Evolutionary conservation across 2,113 vertebrate species (phyloP), one percentile per base, ranked within the genome.

Genomic region (Neolamprologus sp.): DNA sequence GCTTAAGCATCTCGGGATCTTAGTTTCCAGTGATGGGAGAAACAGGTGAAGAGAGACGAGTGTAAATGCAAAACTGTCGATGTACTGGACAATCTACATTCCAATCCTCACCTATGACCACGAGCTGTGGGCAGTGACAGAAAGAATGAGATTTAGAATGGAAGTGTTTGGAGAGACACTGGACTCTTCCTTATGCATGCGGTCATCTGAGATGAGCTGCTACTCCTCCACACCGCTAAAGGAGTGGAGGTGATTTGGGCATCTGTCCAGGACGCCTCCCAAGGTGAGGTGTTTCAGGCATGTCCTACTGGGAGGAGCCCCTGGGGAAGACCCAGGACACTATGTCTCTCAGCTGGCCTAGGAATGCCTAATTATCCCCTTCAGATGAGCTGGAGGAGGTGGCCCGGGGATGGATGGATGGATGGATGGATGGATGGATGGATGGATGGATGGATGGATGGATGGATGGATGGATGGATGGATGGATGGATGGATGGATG

Each of bases 371-470:
- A 45, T 26, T 45, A 42, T 71, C 65, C 37, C 37, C 1, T 42
- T 14, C 7, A 42, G 68, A 45, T 73, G 37, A 71, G 3, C 37
- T 42, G 40, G 68, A 45, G 4, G 21, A 17, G 40, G 21, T 73
- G 23, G 68, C 40, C 12, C 1, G 1, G 40, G 14, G 3, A 57
- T 26, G 35, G 9, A 57, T 6, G 3, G 12, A 57, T 8, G 4
- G 2, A 57, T 7, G 3, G 21, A 54, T 4, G 2, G 26, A 28
- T 8, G 0, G n/a, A 57, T 6, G 0, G 51, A 54, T 19, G 0
- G 49, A 51, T 5, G 0, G 23, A 55, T 7, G 0, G 53, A 14
- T 5, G 0, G 49, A 53, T 5, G 2, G 26, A 31, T 31, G 21
- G 2, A 21, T 21, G 21, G 21, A 23, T 23, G 21, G 21, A 23